Percentiles rank a stretch among this genome's conserved stretches.
phyloP scores from a whole-genome alignment of 2,888 invertebrate genomes.

The Drosophila nr. perissopoda region DNA sequence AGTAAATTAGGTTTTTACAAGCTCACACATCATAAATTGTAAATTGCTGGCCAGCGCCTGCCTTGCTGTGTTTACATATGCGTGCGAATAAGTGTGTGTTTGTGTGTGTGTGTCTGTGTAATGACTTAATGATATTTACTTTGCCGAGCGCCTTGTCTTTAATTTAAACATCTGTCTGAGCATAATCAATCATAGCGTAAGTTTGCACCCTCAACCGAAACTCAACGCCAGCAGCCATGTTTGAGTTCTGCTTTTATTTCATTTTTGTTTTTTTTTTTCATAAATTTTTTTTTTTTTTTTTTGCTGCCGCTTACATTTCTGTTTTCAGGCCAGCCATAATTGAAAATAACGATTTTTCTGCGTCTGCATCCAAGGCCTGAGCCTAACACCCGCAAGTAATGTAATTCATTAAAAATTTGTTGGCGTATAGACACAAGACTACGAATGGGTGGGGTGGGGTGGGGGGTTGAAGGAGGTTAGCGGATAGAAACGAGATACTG shows the following conservation, averaged over 20 bases:
- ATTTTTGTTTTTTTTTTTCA: constrained; percentile 10
- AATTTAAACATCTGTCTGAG: constrained; percentile 75
- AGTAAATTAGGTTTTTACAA: constrained; percentile 82
- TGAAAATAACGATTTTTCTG: constrained; percentile 74
- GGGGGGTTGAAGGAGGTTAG: neutral
- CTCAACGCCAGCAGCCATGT: constrained; percentile 56
- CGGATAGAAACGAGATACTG: constrained; percentile 5
- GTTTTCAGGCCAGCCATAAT: constrained; percentile 66
- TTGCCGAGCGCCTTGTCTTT: constrained; percentile 60
- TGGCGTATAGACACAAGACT: constrained; percentile 45
- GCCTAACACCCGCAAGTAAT: constrained; percentile 82
- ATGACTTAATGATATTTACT: constrained; percentile 77
- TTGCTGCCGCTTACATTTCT: constrained; percentile 19
- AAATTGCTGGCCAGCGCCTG: constrained; percentile 60
- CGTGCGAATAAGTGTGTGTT: constrained; percentile 1
- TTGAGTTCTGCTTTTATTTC: constrained; percentile 35
- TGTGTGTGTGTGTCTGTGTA: constrained; percentile 31
- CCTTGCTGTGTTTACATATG: neutral
- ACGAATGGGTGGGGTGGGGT: neutral
- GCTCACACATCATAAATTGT: constrained; percentile 80
- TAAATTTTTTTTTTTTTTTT: constrained; percentile 17
- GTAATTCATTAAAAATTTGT: constrained; percentile 82
- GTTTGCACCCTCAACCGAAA: constrained; percentile 61
- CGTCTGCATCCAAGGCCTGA: constrained; percentile 31
- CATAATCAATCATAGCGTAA: constrained; percentile 75